These are phyloP conservation scores for Conopomorpha cramerella DNA, from an alignment of 1,140 invertebrate genomes.

Conservation along the genomic window DNA sequence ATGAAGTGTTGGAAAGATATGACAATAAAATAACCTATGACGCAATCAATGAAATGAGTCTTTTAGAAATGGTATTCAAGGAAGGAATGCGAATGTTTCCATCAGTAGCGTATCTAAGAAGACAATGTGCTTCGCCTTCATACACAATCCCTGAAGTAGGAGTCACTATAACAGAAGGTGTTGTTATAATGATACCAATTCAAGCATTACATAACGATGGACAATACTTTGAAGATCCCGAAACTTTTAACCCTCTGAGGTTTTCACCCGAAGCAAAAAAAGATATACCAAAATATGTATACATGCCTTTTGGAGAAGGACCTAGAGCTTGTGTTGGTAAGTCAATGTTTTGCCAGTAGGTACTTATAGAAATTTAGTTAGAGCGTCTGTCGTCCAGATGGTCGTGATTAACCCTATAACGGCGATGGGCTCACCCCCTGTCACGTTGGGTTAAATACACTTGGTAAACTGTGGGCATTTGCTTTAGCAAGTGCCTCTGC, in stretches of 20 bases:
- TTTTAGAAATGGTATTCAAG: slow-evolving; percentile 41
- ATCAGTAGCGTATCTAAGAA: background rate
- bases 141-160: background rate
- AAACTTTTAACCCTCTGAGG: background rate
- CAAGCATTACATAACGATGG: background rate
- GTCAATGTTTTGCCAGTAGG: too few species aligned
- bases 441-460: too few species aligned
- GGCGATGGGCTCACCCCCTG: too few species aligned
- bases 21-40: slow-evolving; percentile 36
- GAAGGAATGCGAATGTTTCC: background rate
- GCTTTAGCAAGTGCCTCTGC: too few species aligned
- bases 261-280: background rate
- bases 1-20: slow-evolving; percentile 24
- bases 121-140: background rate
- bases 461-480: too few species aligned
- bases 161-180: background rate
- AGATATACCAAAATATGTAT: background rate
- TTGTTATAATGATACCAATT: background rate
- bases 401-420: too few species aligned
- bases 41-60: slow-evolving; percentile 38
- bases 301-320: background rate
- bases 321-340: too few species aligned
- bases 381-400: too few species aligned
- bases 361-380: too few species aligned
- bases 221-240: background rate